phyloP scores from a whole-genome alignment of 37 sponge, comb jelly and placozoan species.

The Geodia barretti region DNA sequence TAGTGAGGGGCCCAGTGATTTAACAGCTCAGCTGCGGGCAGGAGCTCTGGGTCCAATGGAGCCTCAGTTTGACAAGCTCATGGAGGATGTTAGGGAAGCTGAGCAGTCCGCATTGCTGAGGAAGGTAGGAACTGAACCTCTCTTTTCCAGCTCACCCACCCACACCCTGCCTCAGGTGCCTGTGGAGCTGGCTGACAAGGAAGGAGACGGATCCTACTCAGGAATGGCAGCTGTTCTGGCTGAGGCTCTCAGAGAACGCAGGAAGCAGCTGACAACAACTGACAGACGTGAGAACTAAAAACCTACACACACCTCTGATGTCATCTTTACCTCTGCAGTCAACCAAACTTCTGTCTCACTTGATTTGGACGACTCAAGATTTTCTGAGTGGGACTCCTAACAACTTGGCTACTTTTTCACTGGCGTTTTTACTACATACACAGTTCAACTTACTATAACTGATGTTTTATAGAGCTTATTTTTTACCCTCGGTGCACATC shows the following conservation, averaged over 20 bases:
- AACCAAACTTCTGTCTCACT: background rate
- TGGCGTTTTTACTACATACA: too few relatives aligned
- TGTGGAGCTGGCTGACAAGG: background rate
- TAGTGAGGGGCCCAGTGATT: background rate
- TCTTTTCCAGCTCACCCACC: too few relatives aligned
- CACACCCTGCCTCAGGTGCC: too few relatives aligned
- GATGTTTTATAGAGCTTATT: too few relatives aligned
- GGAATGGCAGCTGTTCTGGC: conserved; percentile 67
- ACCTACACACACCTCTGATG: background rate
- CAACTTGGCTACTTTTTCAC: too few relatives aligned
- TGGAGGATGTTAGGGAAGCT: conserved; percentile 52
- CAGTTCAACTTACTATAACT: too few relatives aligned
- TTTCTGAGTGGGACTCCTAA: background rate
- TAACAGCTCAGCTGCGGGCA: background rate
- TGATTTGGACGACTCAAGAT: background rate
- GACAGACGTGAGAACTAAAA: conserved; percentile 10
- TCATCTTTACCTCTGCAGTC: background rate
- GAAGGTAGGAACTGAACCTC: conserved; percentile 53
- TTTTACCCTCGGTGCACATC: too few relatives aligned
- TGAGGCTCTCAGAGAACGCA: conserved; percentile 49
- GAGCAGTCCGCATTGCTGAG: conserved; percentile 30
- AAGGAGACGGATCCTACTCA: conserved; percentile 23
- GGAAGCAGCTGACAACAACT: conserved; percentile 41
- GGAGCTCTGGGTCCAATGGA: conserved; percentile 25
- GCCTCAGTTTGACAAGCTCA: conserved; percentile 33